A percentile compares a stretch with the other conserved stretches of the same genome.
phyloP scores from a whole-genome alignment of 1,140 invertebrate genomes.

The Colletes latitarsis region DNA sequence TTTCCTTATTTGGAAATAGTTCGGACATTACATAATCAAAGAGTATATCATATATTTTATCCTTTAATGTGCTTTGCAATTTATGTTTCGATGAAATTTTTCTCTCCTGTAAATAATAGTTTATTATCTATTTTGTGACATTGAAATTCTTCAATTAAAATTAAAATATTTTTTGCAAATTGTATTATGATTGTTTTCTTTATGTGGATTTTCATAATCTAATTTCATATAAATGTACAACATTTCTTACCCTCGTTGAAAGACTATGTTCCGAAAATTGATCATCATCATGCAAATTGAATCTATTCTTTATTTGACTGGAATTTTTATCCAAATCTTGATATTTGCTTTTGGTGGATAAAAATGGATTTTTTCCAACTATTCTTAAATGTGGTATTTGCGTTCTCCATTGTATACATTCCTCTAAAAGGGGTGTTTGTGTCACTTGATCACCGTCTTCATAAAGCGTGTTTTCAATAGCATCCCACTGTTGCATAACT shows the following conservation, averaged over 20 bases:
- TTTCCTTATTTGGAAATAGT: slow-evolving; percentile 63
- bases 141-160: neutral
- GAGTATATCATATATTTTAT: slow-evolving; percentile 72
- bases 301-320: neutral
- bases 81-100: slow-evolving; percentile 51
- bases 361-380: slow-evolving; percentile 63
- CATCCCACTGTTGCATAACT: slow-evolving; percentile 72
- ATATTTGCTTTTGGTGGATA: slow-evolving; percentile 12
- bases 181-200: too few relatives aligned
- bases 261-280: neutral
- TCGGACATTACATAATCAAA: slow-evolving; percentile 70
- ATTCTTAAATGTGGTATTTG: slow-evolving; percentile 75
- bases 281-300: slow-evolving; percentile 10
- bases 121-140: neutral
- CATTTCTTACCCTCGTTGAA: slow-evolving; percentile 39
- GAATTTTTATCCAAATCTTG: neutral
- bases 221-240: neutral
- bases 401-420: slow-evolving; percentile 76
- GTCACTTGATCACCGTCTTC: slow-evolving; percentile 64
- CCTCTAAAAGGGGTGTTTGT: slow-evolving; percentile 61
- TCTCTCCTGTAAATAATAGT: slow-evolving; percentile 43
- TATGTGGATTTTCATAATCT: too few relatives aligned
- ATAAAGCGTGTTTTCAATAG: slow-evolving; percentile 73
- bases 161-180: too few relatives aligned
- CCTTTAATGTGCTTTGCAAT: slow-evolving; percentile 57